These are phyloP conservation scores for Micronisus gabar DNA, from an alignment of 2,113 vertebrate genomes.

Conservation along the genomic window DNA sequence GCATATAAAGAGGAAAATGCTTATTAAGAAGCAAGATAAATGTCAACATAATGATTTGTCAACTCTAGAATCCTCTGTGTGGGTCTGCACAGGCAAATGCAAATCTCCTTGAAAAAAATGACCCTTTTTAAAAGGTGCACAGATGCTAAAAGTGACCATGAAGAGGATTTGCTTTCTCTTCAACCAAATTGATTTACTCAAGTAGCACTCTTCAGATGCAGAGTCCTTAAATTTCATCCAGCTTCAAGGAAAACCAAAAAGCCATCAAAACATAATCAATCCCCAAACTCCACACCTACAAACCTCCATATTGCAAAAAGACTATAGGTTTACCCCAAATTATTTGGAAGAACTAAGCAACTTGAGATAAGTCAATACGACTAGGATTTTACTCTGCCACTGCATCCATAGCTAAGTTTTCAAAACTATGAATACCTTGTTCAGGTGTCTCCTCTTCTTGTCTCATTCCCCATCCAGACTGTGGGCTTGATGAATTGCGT, in stretches of 20 bases:
- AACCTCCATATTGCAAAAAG: not conserved
- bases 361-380: fast-evolving
- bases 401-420: not conserved
- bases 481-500: constrained; percentile 74
- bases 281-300: not conserved
- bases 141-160: not conserved
- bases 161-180: not conserved
- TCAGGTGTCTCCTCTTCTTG: constrained; percentile 84
- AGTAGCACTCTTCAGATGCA: not conserved
- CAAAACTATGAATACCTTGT: constrained; percentile 69
- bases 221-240: not conserved
- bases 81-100: not conserved
- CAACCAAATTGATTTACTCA: not conserved
- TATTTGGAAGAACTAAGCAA: not conserved
- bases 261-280: not conserved
- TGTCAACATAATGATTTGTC: not conserved
- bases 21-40: not conserved
- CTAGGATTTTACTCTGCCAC: not conserved
- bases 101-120: not conserved
- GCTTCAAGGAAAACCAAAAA: not conserved
- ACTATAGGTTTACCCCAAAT: not conserved
- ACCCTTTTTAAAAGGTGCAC: not conserved
- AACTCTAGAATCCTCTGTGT: not conserved
- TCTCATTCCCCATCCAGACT: constrained; percentile 81
- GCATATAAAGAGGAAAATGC: not conserved